Conservation (phyloP, 2,113 vertebrate genomes). For the Chinchilla lanigera region DNA sequence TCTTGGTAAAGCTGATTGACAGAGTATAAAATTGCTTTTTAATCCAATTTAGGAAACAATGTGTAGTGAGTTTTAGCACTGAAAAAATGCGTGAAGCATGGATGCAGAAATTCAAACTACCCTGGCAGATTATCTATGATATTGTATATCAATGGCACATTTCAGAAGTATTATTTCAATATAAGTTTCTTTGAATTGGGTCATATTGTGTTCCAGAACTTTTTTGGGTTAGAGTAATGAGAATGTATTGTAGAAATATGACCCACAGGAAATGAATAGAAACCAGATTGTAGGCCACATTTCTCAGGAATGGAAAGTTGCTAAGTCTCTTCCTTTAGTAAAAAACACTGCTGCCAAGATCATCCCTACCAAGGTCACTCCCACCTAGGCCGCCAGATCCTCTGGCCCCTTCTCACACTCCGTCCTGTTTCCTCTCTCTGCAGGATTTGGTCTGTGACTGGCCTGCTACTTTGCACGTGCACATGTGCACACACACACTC, state of each 20-base stretch:
- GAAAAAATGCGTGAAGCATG: constrained; percentile 71
- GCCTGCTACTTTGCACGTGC: background rate
- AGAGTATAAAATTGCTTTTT: constrained; percentile 81
- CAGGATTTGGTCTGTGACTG: background rate
- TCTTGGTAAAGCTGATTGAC: constrained; percentile 76
- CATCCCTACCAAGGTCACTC: background rate
- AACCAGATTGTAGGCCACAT: constrained; percentile 51
- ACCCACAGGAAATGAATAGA: constrained; percentile 56
- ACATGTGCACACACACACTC: rapidly evolving
- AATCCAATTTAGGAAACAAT: constrained; percentile 79
- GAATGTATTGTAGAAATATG: constrained; percentile 62
- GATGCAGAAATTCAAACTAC: constrained; percentile 69
- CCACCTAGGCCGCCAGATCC: background rate
- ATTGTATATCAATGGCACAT: constrained; percentile 64
- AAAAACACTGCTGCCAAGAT: background rate
- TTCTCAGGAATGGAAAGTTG: constrained; percentile 45
- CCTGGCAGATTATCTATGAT: constrained; percentile 64
- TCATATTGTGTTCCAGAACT: constrained; percentile 69
- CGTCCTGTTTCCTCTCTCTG: background rate
- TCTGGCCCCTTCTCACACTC: background rate
- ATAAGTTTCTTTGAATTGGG: constrained; percentile 67
- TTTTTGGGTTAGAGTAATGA: constrained; percentile 63
- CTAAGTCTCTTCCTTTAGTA: constrained; percentile 11
- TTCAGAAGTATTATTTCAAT: constrained; percentile 77
- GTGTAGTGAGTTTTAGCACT: constrained; percentile 67